Evolutionary conservation across 2,113 vertebrate species (phyloP).

Genomic region (Xerus inauris): DNA sequence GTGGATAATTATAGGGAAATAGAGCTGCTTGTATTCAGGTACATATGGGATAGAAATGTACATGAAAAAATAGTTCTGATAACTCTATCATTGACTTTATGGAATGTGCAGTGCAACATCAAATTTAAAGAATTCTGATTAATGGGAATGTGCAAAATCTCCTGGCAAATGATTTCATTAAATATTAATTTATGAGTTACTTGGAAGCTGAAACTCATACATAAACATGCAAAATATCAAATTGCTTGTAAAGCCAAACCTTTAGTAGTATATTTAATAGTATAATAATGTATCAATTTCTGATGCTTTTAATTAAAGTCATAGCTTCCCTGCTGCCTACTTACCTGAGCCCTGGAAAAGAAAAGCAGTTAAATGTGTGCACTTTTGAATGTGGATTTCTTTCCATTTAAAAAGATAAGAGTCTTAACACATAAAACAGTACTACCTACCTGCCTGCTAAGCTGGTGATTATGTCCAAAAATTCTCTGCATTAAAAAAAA

Average conservation of each 20-base stretch:
- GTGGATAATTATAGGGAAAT: neutral
- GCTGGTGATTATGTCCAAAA: neutral
- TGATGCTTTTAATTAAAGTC: neutral
- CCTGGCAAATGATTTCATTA: conserved; percentile 20
- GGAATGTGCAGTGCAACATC: neutral
- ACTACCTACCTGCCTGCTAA: neutral
- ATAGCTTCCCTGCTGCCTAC: neutral
- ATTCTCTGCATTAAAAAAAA: neutral
- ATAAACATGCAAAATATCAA: neutral
- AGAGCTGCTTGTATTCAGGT: neutral
- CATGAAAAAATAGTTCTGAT: neutral
- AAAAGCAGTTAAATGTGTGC: neutral
- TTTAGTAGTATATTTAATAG: no score
- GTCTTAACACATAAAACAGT: neutral
- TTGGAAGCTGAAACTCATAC: neutral
- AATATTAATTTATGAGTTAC: conserved; percentile 26
- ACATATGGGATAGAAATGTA: neutral
- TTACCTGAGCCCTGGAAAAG: neutral
- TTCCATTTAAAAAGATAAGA: neutral
- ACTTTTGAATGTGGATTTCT: neutral
- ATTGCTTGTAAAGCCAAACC: neutral
- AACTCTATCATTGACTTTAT: neutral
- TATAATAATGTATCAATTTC: neutral
- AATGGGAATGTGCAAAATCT: neutral
- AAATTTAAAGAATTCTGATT: neutral